phyloP scores from a whole-genome alignment of 2,888 invertebrate species.

The Glyphotaelius pellucidus region DNA sequence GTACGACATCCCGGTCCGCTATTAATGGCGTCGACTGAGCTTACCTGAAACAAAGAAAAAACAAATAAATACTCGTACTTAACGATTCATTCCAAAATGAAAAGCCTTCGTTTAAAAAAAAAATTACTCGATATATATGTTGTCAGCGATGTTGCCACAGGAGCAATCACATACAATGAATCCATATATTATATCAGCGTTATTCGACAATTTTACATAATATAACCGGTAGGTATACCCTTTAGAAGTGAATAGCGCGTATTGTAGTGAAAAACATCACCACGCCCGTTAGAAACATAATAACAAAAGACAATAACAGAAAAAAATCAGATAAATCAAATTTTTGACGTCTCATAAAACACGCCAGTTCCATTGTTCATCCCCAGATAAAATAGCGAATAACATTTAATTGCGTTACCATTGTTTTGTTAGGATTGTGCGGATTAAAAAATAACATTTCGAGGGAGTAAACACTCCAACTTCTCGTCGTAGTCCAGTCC shows the following conservation, averaged over 20 bases:
- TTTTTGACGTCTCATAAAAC: conserved; percentile 43
- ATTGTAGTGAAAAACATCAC: neutral
- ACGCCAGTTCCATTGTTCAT: conserved; percentile 38
- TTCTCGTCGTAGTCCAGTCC: neutral
- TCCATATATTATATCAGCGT: neutral
- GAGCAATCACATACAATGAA: neutral
- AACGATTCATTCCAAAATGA: neutral
- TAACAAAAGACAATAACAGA: conserved; percentile 28
- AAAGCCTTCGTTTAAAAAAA: neutral
- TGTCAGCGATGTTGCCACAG: neutral
- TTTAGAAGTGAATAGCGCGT: neutral
- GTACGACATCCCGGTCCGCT: neutral
- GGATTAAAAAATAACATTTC: conserved; percentile 58
- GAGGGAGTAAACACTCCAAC: conserved; percentile 4
- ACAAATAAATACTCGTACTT: too few relatives aligned
- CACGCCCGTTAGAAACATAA: neutral
- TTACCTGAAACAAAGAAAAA: conserved; percentile 37
- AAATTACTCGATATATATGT: neutral
- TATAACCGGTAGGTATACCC: neutral
- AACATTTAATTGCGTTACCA: conserved; percentile 59
- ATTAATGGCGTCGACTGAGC: neutral
- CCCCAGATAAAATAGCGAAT: conserved; percentile 56
- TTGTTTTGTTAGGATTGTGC: conserved; percentile 55
- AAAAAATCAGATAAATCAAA: conserved; percentile 23
- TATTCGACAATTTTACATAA: neutral